phyloP scores from a whole-genome alignment of 2,797 vertebrate species.

The Acanthopagrus latus region DNA sequence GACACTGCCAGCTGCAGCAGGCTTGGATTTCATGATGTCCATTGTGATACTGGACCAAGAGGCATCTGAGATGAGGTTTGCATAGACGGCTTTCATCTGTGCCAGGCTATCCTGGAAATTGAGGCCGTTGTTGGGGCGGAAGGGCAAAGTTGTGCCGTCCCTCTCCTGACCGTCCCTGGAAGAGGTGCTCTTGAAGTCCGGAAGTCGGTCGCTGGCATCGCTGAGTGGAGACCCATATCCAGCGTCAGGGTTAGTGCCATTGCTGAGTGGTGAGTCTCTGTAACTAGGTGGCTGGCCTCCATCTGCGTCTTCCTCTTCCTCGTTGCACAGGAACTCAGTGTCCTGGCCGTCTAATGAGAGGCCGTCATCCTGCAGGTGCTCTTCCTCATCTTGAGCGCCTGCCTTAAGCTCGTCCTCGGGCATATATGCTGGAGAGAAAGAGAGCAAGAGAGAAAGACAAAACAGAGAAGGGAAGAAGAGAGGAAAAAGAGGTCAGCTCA shows the following conservation, averaged over 20 bases:
- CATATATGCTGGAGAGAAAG: constrained; percentile 93
- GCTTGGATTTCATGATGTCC: constrained; percentile 94
- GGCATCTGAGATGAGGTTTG: constrained; percentile 97
- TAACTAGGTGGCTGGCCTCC: constrained; percentile 93
- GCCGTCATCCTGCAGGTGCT: constrained; percentile 92
- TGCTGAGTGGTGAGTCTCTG: constrained; percentile 97
- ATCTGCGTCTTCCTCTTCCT: constrained; percentile 89
- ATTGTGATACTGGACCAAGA: constrained; percentile 98
- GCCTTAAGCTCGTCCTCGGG: constrained; percentile 98
- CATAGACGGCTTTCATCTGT: constrained; percentile 99
- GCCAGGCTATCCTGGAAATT: constrained; percentile 98
- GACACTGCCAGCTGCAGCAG: constrained; percentile 86
- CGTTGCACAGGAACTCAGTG: constrained; percentile 92
- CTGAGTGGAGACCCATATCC: constrained; percentile 98
- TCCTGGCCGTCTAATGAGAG: constrained; percentile 94
- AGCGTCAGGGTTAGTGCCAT: constrained; percentile 95
- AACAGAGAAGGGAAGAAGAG: constrained; percentile 59
- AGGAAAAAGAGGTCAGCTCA: constrained; percentile 75
- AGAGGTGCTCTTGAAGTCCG: constrained; percentile 94
- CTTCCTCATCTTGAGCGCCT: constrained; percentile 90
- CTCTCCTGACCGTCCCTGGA: constrained; percentile 93
- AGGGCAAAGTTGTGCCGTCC: constrained; percentile 84
- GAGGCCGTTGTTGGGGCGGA: constrained; percentile 86
- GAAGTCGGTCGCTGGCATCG: constrained; percentile 94
- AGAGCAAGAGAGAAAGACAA: constrained; percentile 56